phyloP scores from a whole-genome alignment of 2,797 vertebrate species.

The Pantherophis vulpinus region DNA sequence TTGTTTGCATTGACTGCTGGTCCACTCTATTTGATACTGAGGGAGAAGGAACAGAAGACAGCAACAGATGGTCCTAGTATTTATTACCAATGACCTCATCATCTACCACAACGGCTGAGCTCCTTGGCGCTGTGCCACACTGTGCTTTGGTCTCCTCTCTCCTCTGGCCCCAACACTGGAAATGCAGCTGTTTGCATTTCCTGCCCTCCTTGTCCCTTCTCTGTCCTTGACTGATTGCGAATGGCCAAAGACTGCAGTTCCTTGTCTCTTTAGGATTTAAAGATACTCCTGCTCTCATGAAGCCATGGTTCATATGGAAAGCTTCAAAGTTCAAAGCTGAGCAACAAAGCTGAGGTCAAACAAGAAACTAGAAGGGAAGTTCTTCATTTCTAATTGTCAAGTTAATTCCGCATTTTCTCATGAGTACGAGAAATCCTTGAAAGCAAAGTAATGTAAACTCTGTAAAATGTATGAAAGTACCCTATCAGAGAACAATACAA shows the following conservation, averaged over 20 bases:
- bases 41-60: neutral
- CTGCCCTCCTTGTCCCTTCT: neutral
- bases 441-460: neutral
- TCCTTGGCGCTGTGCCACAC: neutral
- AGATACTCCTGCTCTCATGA: neutral
- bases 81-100: neutral
- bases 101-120: neutral
- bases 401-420: neutral
- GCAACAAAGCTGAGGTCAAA: neutral
- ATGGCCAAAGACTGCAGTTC: neutral
- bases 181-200: neutral
- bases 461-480: neutral
- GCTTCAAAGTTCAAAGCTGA: neutral
- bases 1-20: neutral
- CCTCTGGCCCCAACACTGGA: neutral
- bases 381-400: neutral
- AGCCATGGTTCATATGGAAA: neutral
- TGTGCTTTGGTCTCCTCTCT: neutral
- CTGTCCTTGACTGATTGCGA: neutral
- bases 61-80: neutral
- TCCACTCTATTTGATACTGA: neutral
- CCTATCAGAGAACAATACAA: neutral
- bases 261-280: neutral
- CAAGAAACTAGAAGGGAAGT: neutral
- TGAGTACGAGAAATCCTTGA: neutral